Evolutionary conservation across 2,797 vertebrate species (phyloP).

Genomic region (Hydrophis major): DNA sequence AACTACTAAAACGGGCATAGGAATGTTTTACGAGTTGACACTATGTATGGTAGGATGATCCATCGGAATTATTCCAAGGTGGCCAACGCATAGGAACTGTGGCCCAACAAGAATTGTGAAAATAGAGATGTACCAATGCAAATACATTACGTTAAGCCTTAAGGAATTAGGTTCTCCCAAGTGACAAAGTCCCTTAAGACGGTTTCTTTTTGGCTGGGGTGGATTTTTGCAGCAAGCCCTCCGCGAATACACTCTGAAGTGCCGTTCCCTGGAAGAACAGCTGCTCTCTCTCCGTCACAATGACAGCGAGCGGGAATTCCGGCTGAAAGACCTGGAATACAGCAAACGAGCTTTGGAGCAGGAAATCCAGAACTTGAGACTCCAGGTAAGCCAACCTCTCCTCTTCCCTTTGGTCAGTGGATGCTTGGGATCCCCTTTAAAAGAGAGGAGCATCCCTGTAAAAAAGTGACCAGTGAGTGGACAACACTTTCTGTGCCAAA

Average conservation of each 20-base stretch:
- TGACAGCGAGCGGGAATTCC: constrained; percentile 81
- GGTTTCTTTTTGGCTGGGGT: not conserved
- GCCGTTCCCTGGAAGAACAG: constrained; percentile 81
- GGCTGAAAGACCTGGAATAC: constrained; percentile 86
- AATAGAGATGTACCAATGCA: not conserved
- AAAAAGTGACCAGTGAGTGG: not conserved
- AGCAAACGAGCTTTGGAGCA: constrained; percentile 82
- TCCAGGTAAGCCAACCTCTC: constrained; percentile 75
- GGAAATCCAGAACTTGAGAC: constrained; percentile 85
- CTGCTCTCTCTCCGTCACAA: constrained; percentile 70
- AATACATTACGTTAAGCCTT: not conserved
- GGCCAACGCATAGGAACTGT: not conserved
- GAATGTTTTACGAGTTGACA: too few species aligned
- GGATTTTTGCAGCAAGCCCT: constrained; percentile 72
- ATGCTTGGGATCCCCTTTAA: not conserved
- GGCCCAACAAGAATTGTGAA: not conserved
- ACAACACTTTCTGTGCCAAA: too few species aligned
- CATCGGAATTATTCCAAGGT: not conserved
- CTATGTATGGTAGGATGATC: not conserved
- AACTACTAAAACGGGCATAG: too few species aligned
- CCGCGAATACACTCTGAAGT: constrained; percentile 73
- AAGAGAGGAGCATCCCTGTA: not conserved
- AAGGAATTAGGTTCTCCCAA: not conserved
- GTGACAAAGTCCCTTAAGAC: not conserved
- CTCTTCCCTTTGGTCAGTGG: not conserved